phyloP scores from a whole-genome alignment of 2,113 vertebrate genomes.

The Heloderma charlesbogerti region DNA sequence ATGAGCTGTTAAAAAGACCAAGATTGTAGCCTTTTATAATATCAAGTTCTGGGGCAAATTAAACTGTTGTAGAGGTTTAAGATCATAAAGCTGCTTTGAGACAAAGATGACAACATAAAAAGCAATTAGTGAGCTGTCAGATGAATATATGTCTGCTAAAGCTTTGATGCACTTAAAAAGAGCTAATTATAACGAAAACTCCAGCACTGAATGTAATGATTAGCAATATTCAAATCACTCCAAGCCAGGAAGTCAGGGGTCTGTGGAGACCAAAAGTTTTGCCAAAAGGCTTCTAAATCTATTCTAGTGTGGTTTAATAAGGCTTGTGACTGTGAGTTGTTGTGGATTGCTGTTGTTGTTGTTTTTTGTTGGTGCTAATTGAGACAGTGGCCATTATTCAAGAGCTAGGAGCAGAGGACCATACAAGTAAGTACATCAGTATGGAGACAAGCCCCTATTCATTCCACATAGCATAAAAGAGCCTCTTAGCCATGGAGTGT shows the following conservation, averaged over 20 bases:
- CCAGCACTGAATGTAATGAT: slow-evolving; percentile 45
- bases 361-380: slow-evolving; percentile 40
- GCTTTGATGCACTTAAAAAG: slow-evolving; percentile 62
- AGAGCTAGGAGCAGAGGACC: slow-evolving; percentile 1
- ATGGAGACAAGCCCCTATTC: background rate
- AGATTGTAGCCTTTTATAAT: slow-evolving; percentile 46
- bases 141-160: slow-evolving; percentile 59
- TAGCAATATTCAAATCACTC: slow-evolving; percentile 56
- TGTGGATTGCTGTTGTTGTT: background rate
- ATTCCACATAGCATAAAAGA: background rate
- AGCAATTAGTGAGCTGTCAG: slow-evolving; percentile 71
- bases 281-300: slow-evolving; percentile 44
- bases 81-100: slow-evolving; percentile 62
- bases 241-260: slow-evolving; percentile 44
- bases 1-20: background rate
- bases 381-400: slow-evolving; percentile 22
- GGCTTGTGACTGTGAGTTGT: background rate
- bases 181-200: slow-evolving; percentile 64
- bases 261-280: slow-evolving; percentile 42
- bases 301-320: slow-evolving; percentile 23
- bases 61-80: slow-evolving; percentile 61
- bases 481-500: background rate
- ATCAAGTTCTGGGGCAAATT: slow-evolving; percentile 44
- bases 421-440: background rate
- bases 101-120: slow-evolving; percentile 67